phyloP scores from a whole-genome alignment of 2,113 vertebrate species.

The Morone saxatilis region DNA sequence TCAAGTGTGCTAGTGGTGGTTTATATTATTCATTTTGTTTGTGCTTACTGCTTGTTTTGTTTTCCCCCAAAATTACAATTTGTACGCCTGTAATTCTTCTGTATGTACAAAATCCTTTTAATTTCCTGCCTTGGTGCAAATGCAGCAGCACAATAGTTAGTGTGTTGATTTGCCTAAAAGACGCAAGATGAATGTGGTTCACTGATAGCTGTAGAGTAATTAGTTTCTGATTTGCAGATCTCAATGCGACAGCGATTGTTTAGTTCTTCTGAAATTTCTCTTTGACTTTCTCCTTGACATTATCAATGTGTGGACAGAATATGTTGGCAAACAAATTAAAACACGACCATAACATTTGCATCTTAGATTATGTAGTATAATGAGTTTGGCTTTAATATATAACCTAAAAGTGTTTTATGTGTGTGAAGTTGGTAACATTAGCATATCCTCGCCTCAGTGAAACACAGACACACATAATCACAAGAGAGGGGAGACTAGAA shows the following conservation, averaged over 20 bases:
- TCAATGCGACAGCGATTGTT: neutral
- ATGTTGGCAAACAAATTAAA: neutral
- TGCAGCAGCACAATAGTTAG: neutral
- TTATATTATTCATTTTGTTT: neutral
- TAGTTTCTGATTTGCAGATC: constrained; percentile 15
- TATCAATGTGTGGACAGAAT: neutral
- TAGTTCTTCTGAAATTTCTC: constrained; percentile 2
- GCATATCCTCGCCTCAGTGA: neutral
- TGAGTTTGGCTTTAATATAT: neutral
- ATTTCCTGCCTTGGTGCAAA: constrained; percentile 21
- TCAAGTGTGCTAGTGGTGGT: neutral
- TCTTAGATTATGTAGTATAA: neutral
- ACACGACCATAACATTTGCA: neutral
- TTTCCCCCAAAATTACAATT: neutral
- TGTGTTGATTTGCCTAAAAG: neutral
- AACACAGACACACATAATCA: too few species aligned
- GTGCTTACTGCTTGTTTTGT: neutral
- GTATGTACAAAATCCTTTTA: neutral
- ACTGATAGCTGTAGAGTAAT: constrained; percentile 17
- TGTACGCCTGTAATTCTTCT: neutral
- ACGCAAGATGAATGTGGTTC: neutral
- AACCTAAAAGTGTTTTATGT: neutral
- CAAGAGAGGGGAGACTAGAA: too few species aligned
- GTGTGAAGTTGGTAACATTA: neutral
- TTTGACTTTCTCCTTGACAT: neutral